Evolutionary conservation across 2,888 invertebrate genomes (phyloP).

Genomic region (Catocala nupta): DNA sequence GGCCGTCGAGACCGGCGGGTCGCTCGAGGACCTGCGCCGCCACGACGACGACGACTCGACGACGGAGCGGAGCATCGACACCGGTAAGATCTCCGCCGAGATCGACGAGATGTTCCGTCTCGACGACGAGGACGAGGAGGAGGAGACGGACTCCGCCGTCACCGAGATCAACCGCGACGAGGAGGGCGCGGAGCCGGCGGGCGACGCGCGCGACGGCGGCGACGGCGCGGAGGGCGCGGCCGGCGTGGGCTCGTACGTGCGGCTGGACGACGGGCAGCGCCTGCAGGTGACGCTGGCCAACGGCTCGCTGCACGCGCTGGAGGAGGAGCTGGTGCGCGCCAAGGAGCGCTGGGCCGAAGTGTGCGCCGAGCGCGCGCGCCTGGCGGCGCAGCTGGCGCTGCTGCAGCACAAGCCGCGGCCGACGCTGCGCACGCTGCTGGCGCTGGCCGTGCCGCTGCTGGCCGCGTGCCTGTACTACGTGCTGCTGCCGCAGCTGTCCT

Average conservation of each 20-base stretch:
- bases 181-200: constrained; percentile 11
- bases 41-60: constrained; percentile 37
- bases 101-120: constrained; percentile 84
- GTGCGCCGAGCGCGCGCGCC: constrained; percentile 88
- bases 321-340: constrained; percentile 91
- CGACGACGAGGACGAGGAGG: constrained; percentile 80
- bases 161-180: constrained; percentile 67
- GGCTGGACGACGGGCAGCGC: constrained; percentile 68
- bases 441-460: constrained; percentile 82
- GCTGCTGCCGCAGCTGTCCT: constrained; percentile 87
- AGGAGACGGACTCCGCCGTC: constrained; percentile 75
- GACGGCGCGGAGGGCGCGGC: constrained; percentile 16
- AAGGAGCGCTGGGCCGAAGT: constrained; percentile 91
- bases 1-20: constrained; percentile 53
- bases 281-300: constrained; percentile 74
- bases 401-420: constrained; percentile 84
- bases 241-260: constrained; percentile 60
- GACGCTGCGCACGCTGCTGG: constrained; percentile 54
- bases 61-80: constrained; percentile 59
- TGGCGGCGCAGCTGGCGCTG: constrained; percentile 85
- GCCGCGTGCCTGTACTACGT: constrained; percentile 88
- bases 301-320: constrained; percentile 88
- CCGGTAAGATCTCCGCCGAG: constrained; percentile 76
- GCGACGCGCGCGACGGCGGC: constrained; percentile 48
- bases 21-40: constrained; percentile 58